Evolutionary conservation across 2,797 vertebrate species (phyloP).

Genomic region (Psittacula derbiana): DNA sequence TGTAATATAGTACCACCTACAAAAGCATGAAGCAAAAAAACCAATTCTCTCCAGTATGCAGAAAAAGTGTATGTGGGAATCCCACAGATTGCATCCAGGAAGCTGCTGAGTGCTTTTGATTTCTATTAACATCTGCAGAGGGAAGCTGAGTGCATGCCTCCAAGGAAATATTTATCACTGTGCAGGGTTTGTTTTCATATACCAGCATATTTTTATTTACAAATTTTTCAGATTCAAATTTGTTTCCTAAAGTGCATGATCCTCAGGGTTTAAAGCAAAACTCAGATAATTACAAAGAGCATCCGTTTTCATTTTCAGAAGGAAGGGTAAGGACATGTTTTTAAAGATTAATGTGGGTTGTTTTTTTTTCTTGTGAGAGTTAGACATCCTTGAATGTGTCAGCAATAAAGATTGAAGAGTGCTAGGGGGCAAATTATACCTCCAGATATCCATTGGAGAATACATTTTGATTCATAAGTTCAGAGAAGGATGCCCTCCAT

Average conservation of each 20-base stretch:
- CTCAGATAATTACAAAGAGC: slow-evolving; percentile 26
- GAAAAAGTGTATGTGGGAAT: not conserved
- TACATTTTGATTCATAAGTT: slow-evolving; percentile 16
- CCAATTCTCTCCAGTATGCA: not conserved
- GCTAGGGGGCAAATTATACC: not conserved
- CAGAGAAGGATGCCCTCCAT: slow-evolving; percentile 28
- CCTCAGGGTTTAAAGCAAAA: not conserved
- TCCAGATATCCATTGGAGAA: slow-evolving; percentile 14
- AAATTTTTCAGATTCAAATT: not conserved
- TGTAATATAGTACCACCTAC: not conserved
- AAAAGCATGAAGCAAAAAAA: not conserved
- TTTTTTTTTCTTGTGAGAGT: slow-evolving; percentile 24
- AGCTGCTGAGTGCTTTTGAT: not conserved
- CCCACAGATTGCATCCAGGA: not conserved
- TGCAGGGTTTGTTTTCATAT: not conserved
- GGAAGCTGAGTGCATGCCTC: not conserved
- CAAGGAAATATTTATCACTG: not conserved
- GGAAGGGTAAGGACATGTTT: slow-evolving; percentile 39
- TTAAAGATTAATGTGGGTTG: slow-evolving; percentile 32
- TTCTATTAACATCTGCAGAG: not conserved
- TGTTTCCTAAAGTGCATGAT: not conserved
- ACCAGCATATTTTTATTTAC: not conserved
- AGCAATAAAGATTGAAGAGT: slow-evolving; percentile 54
- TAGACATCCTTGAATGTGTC: slow-evolving; percentile 56
- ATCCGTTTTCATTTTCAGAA: slow-evolving; percentile 57